Evolutionary conservation across 2,113 vertebrate species (phyloP), one percentile per base, ranked within the genome.

Genomic region (Poicephalus meyeri): DNA sequence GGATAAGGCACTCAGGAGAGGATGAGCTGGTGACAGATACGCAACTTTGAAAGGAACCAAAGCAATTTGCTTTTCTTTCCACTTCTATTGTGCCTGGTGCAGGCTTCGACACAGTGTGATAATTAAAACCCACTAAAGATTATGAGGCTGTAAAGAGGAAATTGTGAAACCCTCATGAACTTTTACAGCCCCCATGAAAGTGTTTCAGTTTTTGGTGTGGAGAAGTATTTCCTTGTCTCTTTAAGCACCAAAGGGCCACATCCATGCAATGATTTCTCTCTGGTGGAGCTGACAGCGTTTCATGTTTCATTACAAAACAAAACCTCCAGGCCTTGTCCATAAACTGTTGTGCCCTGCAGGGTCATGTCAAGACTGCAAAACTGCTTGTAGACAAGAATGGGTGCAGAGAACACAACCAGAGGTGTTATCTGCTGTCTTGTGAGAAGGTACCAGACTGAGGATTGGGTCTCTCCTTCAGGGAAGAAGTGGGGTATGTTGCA

Each of bases 41-140:
- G 3, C 21, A 25, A 12, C 26, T 4, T 0, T 20, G 66, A 49
- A 44, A 77, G 44, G 41, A 71, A 44, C 21, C 7, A 3, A 23
- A 95, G 39, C 21, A 50, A 83, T 83, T 86, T 61, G 16, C 80
- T 80, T 89, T 61, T 41, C 64, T 55, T 52, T 66, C 85, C 73
- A 9, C 73, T 61, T 74, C 46, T 39, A 0, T 41, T 61, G 66
- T 53, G 68, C 46, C 88, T 97, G 86, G 82, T 5, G 1, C 37
- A 35, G 52, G n/a, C 79, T 82, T 44, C 23, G 14, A 44, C 91
- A 44, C 10, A 11, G 52, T 5, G 35, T 1, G 14, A 24, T 70
- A 85, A 91, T 89, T 91, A 94, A 96, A 97, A 87, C 49, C 41
- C 13, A 10, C n/a, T 78, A 80, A 85, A 93, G 91, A 80, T 74